Evolutionary conservation across 2,888 invertebrate species (phyloP), one percentile per base, ranked within the genome.

Genomic region (Portevinia maculata): DNA sequence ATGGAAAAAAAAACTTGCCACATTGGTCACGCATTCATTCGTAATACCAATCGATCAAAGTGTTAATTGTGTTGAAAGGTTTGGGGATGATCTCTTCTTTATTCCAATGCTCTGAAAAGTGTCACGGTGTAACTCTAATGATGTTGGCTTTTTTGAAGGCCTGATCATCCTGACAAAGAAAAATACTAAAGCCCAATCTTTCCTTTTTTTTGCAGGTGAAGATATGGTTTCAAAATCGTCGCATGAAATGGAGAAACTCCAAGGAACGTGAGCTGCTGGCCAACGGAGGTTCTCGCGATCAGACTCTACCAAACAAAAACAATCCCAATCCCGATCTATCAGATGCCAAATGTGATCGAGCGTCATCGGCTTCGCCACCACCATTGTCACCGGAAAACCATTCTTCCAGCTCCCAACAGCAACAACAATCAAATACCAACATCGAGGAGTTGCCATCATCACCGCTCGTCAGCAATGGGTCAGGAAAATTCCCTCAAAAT

Each of bases 171-270:
- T 17, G 3, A 1, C 6, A 15, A 7, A 15, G 8, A 7, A 0
- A 9, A 17, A 3, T 9, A 41, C 7, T 15, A 9, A 9, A 11
- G 11, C 0, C 41, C 15, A 41, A 41, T 9, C 15, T 3, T 50
- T 50, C 2, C 9, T 53, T 53, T 17, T 53, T 21, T 0, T 88
- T 90, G 84, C 85, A 93, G 93, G 93, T 93, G 60, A 93, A 93
- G 91, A 93, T 93, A 86, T 93, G 93, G 93, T 99, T 99, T 91
- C 99, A 99, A 93, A 99, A 99, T 90, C 94, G 99, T 0, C 95
- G 99, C 67, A 99, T 99, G 99, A 99, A 91, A 91, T 99, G 99
- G 99, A 93, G 99, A 65, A 99, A 99, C 91, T 98, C 97, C 3
- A 99, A 99, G 91, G 99, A 99, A 90, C 93, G 98, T 32, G 98